Evolutionary conservation across 2,113 vertebrate genomes (phyloP), one percentile per base, ranked within the genome.

Genomic region (Numenius arquata): DNA sequence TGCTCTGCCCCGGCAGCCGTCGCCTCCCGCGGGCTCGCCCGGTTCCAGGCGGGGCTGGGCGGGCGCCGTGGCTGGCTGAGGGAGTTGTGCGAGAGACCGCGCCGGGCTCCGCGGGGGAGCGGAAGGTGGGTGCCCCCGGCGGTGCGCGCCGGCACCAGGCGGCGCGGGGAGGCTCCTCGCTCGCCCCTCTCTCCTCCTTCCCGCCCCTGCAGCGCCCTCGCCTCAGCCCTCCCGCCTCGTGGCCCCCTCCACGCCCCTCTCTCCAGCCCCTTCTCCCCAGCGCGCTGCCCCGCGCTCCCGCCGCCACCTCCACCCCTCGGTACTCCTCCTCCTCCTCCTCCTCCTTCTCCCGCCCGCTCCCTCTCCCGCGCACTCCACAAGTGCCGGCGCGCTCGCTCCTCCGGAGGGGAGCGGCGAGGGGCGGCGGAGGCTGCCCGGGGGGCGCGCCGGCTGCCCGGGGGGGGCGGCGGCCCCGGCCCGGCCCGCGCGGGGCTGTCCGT

Each of bases 351-450:
- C 67, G 90, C 88, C 47, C 85, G 43, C 85, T 76, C 56, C 71
- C 85, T 19, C 85, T 75, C 86, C 85, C 43, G 91, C 93, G 36
- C 92, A 52, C 88, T 74, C 98, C 95, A 98, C 98, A 98, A 98
- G 98, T 98, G 98, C 98, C 90, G 97, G 97, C 94, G 92, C 96
- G 50, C 96, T 88, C 82, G 90, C 65, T 18, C 48, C 80, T 67
- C 77, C 36, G 95, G 78, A 55, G 86, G 81, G 48, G 82, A 74
- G 61, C 65, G 94, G 71, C 19, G 45, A 15, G 26, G 22, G 85
- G 80, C 91, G 63, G 92, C 86, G 92, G 62, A 21, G 55, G 36
- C 61, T 63, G 80, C 71, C 17, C 66, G 45, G 80, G 61, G 88
- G 77, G 78, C 87, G 81, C 43, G 43, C 43, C 43, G 55, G n/a